phyloP scores from a whole-genome alignment of 2,113 vertebrate species.

The Nymphicus hollandicus region DNA sequence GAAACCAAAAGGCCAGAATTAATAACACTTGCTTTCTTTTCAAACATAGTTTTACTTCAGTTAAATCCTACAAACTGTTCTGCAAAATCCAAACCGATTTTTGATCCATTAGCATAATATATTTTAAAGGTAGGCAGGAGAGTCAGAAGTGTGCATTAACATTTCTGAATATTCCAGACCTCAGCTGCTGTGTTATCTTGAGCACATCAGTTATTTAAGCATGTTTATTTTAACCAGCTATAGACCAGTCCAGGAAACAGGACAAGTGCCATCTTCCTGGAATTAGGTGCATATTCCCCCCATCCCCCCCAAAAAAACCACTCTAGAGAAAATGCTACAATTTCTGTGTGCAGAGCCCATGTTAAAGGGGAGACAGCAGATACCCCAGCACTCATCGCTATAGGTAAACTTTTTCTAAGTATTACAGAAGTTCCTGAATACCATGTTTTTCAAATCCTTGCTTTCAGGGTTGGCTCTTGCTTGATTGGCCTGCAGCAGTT shows the following conservation, averaged over 20 bases:
- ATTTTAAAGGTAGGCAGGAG: neutral
- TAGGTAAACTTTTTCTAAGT: neutral
- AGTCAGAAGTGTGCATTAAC: neutral
- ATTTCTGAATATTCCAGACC: neutral
- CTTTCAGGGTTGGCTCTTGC: neutral
- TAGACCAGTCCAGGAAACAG: neutral
- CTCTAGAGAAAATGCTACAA: neutral
- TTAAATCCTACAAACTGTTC: neutral
- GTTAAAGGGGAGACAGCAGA: neutral
- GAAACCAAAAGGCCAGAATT: neutral
- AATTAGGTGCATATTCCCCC: neutral
- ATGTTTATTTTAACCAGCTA: neutral
- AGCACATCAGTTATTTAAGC: neutral
- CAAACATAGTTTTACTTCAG: neutral
- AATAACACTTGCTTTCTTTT: neutral
- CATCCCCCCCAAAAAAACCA: neutral
- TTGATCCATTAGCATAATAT: neutral
- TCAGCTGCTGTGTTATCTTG: neutral
- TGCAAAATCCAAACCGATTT: neutral
- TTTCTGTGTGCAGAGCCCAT: neutral
- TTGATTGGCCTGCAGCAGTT: fast-evolving
- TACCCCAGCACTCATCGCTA: neutral
- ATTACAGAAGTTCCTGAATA: neutral
- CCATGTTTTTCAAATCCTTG: neutral
- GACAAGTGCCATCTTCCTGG: neutral